Base-by-base conservation (phyloP, 37 sponge, comb jelly and placozoan species). In the Eunapius fragilis region DNA sequence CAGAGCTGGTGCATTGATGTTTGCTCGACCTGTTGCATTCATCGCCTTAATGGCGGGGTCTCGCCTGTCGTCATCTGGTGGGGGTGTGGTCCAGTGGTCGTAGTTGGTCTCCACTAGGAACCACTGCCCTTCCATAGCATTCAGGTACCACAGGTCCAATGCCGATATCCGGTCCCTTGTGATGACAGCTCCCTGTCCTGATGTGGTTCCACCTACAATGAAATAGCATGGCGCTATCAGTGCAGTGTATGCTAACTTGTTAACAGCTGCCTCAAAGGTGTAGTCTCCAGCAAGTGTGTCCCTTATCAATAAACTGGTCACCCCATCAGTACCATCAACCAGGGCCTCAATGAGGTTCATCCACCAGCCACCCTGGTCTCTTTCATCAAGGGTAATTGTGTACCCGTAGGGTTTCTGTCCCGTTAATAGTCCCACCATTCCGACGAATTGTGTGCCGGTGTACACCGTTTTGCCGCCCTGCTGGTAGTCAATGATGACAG, bases 101-200 rank as follows among this genome's bases (percentile, higher is more conserved):
- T 98, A 98, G 79, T 98, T 98, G 7, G 98, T 98, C 83, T 98
- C 92, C 58, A 98, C 88, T 28, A 98, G 38, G 75, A 78, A 98
- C 98, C 98, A 98, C 17, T 70, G 37, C 2, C 90, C 89, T 33
- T 75, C 27, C 9, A 73, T 70, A 0, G 84, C 68, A 69, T 92
- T 79, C 78, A 97, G 33, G 37, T 70, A 33, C 95, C 87, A 93
- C 17, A 87, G 23, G 68, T 91, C 92, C 26, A 92, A 22, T 0
- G 88, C 93, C 22, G 82, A 70, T 0, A 81, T 32, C 26, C 95
- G 79, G 49, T 86, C 90, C 30, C 96, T 72, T 0, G 98, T 98
- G 24, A 98, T 98, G 74, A 98, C 92, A 31, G 71, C 96, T 25
- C 94, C 99, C 78, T 98, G 89, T 25, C 78, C 75, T 22, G 95